Evolutionary conservation across 2,113 vertebrate species (phyloP), one percentile per base, ranked within the genome.

Genomic region (Perognathus longimembris): DNA sequence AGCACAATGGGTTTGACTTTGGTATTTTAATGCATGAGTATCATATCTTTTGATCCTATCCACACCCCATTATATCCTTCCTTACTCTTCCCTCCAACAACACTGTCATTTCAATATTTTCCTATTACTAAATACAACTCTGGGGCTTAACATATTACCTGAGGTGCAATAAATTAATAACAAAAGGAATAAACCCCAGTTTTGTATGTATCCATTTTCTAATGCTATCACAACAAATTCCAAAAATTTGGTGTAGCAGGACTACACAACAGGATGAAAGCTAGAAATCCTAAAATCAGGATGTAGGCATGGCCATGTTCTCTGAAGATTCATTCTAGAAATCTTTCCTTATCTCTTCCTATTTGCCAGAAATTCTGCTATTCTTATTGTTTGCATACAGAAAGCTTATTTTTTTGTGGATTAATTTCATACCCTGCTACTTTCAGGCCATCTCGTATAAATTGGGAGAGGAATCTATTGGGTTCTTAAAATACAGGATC

Each of bases 191-290:
- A 32, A 34, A 4, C 32, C 32, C 54, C 84, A 66, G 42, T 88
- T 87, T 73, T 88, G 57, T 26, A 14, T 90, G 38, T 87, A 94
- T 87, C 59, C 73, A 6, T 92, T 85, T 94, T 32, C 38, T 90
- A 42, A 18, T 36, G 7, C 36, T 61, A 42, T 8, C 69, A 54
- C 40, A 74, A 85, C 10, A 95, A 78, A 63, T 64, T 67, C 18
- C 1, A n/a, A 40, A 74, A 42, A 74, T 24, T 67, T 71, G 20
- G 30, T 79, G 4, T 26, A 18, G 63, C 66, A 73, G 28, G 64
- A 89, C 18, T n/a, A 20, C 36, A 80, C 42, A 30, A n/a, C 6
- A 54, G 30, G 81, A 61, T 61, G 10, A 42, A 78, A 36, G 30
- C 45, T 36, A 38, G 34, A 87, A 79, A 30, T 36, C 38, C 61